Conservation (phyloP, 2,113 vertebrate species). For the Danionella cerebrum region DNA sequence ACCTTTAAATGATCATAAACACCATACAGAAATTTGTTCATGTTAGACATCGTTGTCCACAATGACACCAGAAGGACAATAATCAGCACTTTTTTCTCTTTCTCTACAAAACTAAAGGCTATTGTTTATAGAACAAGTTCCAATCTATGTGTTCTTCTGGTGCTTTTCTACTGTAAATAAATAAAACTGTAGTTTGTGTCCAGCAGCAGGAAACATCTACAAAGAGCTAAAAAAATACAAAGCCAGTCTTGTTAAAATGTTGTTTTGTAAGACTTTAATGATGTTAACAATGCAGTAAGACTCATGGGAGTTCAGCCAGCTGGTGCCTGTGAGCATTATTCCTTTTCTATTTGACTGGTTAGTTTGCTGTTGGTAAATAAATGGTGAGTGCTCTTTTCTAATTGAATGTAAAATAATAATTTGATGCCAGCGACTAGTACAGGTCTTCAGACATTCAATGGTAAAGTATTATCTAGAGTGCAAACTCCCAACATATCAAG, state of each 20-base stretch:
- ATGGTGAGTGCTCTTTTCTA: too few relatives aligned
- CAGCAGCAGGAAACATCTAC: slow-evolving; percentile 5
- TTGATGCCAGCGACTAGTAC: too few relatives aligned
- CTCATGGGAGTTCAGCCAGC: neutral
- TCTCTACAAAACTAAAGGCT: neutral
- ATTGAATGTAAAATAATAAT: too few relatives aligned
- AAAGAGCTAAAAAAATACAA: neutral
- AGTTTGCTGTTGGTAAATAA: too few relatives aligned
- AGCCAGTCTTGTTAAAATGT: neutral
- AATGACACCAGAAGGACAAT: neutral
- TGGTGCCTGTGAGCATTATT: too few relatives aligned
- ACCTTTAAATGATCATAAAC: too few relatives aligned
- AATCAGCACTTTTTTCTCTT: neutral
- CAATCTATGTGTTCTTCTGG: neutral
- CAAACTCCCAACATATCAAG: too few relatives aligned
- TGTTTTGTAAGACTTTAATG: neutral
- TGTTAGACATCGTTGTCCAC: too few relatives aligned
- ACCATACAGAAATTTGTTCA: too few relatives aligned
- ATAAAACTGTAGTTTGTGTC: neutral
- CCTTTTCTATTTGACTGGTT: too few relatives aligned
- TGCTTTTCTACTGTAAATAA: neutral
- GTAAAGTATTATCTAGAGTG: too few relatives aligned
- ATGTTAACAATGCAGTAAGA: neutral
- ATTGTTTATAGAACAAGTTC: neutral
- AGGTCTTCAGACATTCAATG: too few relatives aligned